Evolutionary conservation across 2,888 invertebrate species (phyloP).

Genomic region (Pristionchus mayeri): DNA sequence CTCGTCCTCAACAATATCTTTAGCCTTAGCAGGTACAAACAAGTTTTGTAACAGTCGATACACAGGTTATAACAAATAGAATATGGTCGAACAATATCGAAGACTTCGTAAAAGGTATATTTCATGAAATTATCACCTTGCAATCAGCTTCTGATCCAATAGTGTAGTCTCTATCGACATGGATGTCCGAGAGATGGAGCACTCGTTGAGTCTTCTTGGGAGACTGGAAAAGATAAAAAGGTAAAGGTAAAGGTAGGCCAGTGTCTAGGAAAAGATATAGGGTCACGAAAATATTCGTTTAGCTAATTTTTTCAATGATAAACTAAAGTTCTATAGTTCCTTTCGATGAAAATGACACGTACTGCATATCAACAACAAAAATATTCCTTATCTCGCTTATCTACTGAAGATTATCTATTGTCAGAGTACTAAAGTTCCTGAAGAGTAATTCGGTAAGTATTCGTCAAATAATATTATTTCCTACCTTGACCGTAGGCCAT

Average conservation of each 20-base stretch:
- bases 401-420: no score
- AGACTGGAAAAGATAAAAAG: not conserved
- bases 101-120: not conserved
- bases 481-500: constrained; percentile 65
- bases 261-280: no score
- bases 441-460: no score
- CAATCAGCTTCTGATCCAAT: constrained; percentile 65
- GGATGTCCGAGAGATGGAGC: constrained; percentile 94
- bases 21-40: no score
- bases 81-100: not conserved
- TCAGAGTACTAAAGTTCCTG: no score
- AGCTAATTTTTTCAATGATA: no score
- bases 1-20: not conserved
- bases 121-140: constrained; percentile 21
- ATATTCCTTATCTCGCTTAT: no score
- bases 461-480: not conserved
- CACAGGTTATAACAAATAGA: not conserved
- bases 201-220: constrained; percentile 83
- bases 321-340: no score
- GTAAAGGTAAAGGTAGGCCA: no score
- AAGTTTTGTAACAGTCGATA: not conserved
- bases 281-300: no score
- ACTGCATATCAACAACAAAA: no score
- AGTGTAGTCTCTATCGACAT: constrained; percentile 91
- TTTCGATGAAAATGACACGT: no score